Conservation (phyloP, 2,888 invertebrate genomes). For the Clunio marinus region DNA sequence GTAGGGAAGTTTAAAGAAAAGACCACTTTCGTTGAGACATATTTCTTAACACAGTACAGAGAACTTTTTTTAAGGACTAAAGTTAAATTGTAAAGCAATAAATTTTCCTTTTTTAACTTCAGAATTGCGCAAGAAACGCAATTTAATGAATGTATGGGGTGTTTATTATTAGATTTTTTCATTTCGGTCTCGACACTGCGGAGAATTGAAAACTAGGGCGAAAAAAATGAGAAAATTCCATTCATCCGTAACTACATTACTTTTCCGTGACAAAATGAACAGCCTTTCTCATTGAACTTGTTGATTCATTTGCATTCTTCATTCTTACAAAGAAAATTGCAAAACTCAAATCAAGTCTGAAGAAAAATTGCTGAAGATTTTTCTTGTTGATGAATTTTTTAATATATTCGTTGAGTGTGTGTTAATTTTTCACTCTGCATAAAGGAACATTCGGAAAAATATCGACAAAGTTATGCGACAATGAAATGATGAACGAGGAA, state of each 20-base stretch:
- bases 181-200: not conserved
- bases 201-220: conserved; percentile 10
- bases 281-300: conserved; percentile 16
- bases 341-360: no score
- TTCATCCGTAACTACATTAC: conserved; percentile 31
- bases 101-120: conserved; percentile 17
- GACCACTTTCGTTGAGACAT: no score
- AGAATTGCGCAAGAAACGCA: conserved; percentile 6
- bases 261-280: not conserved
- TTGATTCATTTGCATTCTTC: conserved; percentile 36
- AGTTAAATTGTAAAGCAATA: conserved; percentile 28
- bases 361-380: not conserved
- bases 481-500: no score
- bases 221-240: conserved; percentile 28
- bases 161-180: conserved; percentile 33
- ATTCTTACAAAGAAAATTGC: not conserved
- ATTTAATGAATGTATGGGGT: conserved; percentile 35
- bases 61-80: conserved; percentile 2
- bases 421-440: conserved; percentile 1
- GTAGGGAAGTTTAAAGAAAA: no score
- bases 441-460: not conserved
- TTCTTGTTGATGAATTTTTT: not conserved
- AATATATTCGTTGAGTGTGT: not conserved
- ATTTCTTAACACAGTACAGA: no score
- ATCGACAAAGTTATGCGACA: no score